These are phyloP conservation scores for Benthosema pterotum DNA, from an alignment of 2,797 vertebrate genomes.

Conservation along the genomic window DNA sequence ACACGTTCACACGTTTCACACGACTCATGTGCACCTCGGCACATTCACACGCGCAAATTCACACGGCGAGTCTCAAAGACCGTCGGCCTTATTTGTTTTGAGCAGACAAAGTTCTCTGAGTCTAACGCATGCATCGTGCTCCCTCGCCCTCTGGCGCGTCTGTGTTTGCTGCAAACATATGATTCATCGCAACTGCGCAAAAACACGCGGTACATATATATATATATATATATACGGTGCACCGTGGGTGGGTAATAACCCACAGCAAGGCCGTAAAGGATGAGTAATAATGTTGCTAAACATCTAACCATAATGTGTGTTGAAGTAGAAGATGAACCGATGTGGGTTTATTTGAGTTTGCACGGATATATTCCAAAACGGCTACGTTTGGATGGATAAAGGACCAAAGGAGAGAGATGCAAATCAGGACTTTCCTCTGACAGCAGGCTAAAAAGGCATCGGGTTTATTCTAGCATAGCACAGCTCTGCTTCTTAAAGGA, in stretches of 20 bases:
- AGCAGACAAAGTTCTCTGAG: slow-evolving; percentile 39
- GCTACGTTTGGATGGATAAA: background rate
- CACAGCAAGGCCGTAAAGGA: background rate
- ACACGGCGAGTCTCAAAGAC: background rate
- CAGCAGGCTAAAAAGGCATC: background rate
- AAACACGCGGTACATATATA: background rate
- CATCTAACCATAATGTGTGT: too few species aligned
- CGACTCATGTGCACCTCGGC: slow-evolving; percentile 33
- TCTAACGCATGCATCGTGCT: slow-evolving; percentile 31
- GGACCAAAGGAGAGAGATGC: background rate
- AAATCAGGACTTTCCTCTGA: background rate
- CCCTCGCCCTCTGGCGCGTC: slow-evolving; percentile 16
- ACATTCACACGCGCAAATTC: background rate
- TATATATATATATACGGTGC: too few species aligned
- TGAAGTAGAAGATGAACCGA: too few species aligned
- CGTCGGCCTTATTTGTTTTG: slow-evolving; percentile 10
- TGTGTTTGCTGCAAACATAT: slow-evolving; percentile 18
- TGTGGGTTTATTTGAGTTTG: too few species aligned
- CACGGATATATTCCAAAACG: too few species aligned
- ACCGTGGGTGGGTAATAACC: slow-evolving; percentile 23
- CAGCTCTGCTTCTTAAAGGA: too few species aligned
- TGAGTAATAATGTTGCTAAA: background rate
- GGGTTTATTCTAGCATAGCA: too few species aligned
- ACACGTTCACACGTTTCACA: slow-evolving; percentile 40
- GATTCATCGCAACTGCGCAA: slow-evolving; percentile 34